These are phyloP conservation scores for Prenolepis imparis DNA, from an alignment of 2,888 invertebrate genomes.

Conservation along the genomic window DNA sequence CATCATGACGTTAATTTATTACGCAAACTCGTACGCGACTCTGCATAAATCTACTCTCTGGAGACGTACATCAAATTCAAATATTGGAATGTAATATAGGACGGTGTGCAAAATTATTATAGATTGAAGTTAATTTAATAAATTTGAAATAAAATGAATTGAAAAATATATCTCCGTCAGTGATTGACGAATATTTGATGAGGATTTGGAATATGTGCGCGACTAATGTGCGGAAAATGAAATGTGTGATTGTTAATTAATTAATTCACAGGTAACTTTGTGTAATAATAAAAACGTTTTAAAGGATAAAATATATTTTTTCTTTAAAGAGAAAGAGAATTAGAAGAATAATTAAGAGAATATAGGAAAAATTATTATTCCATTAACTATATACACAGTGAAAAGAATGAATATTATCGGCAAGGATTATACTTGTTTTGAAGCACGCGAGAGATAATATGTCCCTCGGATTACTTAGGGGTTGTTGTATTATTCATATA, in stretches of 20 bases:
- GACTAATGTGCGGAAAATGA: background rate
- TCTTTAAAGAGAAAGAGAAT: background rate
- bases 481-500: background rate
- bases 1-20: constrained; percentile 26
- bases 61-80: constrained; percentile 1
- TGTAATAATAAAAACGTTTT: background rate
- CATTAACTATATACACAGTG: background rate
- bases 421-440: background rate
- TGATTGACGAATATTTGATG: constrained; percentile 1
- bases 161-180: background rate
- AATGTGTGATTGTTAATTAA: background rate
- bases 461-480: background rate
- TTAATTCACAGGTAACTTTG: background rate
- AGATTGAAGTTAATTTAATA: constrained; percentile 22
- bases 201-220: background rate
- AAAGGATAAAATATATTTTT: background rate
- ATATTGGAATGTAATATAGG: background rate
- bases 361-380: background rate
- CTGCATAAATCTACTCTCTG: constrained; percentile 16
- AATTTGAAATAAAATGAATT: background rate
- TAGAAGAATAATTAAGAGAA: background rate
- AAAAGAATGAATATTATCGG: constrained; percentile 1
- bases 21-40: constrained; percentile 13
- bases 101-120: background rate
- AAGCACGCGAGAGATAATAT: background rate